These are phyloP conservation scores for Lithophane leautieri DNA, from an alignment of 2,888 invertebrate genomes.

Conservation along the genomic window DNA sequence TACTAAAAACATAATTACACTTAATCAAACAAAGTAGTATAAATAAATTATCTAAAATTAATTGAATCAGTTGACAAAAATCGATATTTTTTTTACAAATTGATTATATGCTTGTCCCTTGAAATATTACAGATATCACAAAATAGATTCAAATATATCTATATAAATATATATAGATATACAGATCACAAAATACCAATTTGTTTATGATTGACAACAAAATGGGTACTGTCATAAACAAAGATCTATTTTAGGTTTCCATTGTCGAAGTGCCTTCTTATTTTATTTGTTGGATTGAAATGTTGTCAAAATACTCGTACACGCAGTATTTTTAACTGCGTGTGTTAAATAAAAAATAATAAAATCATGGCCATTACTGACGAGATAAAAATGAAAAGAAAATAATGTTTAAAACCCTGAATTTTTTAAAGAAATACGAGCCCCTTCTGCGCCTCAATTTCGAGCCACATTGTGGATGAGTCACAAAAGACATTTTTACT, in stretches of 20 bases:
- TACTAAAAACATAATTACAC: not conserved
- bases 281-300: not conserved
- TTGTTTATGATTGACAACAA: slow-evolving; percentile 24
- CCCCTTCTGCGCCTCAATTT: not conserved
- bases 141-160: no score
- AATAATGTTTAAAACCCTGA: not conserved
- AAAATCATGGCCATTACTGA: no score
- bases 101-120: not conserved
- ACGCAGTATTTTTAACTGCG: no score
- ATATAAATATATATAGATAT: no score
- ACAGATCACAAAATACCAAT: slow-evolving; percentile 9
- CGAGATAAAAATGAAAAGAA: not conserved
- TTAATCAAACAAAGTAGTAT: not conserved
- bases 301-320: not conserved
- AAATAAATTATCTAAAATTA: slow-evolving; percentile 1
- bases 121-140: not conserved
- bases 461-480: slow-evolving; percentile 29
- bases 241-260: not conserved
- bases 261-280: not conserved
- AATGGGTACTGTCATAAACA: slow-evolving; percentile 29
- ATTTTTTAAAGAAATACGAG: not conserved
- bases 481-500: slow-evolving; percentile 47
- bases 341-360: not conserved
- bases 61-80: not conserved
- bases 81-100: not conserved